Conservation (phyloP, 2,113 vertebrate species). For the Sapajus apella region DNA sequence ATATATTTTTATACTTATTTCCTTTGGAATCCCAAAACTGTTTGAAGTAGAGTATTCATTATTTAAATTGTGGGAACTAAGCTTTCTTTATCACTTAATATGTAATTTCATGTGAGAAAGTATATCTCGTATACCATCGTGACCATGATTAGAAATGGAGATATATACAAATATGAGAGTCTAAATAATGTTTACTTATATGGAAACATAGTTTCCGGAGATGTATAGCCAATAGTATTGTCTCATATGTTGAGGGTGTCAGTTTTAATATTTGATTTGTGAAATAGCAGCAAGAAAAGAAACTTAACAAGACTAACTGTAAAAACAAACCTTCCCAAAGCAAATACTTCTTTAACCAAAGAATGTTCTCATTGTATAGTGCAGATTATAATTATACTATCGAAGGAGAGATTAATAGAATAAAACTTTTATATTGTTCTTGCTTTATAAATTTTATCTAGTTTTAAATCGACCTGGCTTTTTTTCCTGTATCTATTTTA, state of each 20-base stretch:
- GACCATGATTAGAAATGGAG: neutral
- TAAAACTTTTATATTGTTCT: neutral
- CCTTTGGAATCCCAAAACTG: neutral
- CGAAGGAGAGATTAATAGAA: neutral
- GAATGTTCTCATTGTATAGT: neutral
- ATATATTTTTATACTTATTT: neutral
- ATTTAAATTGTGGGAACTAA: neutral
- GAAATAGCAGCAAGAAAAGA: conserved; percentile 26
- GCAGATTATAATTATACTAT: neutral
- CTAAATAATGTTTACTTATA: neutral
- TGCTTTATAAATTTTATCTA: conserved; percentile 15
- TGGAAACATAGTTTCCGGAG: neutral
- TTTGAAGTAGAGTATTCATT: neutral
- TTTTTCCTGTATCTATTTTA: neutral
- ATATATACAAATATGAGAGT: neutral
- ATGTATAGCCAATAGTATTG: neutral
- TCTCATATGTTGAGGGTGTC: neutral
- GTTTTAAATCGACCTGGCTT: neutral
- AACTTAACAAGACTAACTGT: neutral
- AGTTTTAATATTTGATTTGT: conserved; percentile 29
- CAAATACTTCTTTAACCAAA: neutral
- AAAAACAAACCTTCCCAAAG: neutral
- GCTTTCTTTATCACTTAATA: neutral
- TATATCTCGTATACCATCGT: neutral
- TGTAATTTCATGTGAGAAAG: neutral